Evolutionary conservation across 2,888 invertebrate species (phyloP).

Genomic region (Drosophila atroscutellata): DNA sequence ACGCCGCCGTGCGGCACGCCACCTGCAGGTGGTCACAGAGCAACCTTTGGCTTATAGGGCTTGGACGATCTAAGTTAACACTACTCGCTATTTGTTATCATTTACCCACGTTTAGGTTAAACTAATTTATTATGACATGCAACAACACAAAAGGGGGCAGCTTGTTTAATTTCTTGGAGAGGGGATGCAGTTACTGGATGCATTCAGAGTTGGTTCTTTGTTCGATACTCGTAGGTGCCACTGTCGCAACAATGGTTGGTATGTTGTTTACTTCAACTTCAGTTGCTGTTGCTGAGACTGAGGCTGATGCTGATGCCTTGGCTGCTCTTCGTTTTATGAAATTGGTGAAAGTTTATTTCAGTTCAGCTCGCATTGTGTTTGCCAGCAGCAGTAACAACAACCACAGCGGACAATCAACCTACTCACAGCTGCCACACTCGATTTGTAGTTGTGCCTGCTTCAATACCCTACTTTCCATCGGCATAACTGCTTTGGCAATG

Average conservation of each 20-base stretch:
- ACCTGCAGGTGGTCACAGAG: conserved; percentile 38
- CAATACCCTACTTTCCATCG: conserved; percentile 29
- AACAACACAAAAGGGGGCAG: conserved; percentile 20
- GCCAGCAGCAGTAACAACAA: conserved; percentile 53
- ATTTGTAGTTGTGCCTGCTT: conserved; percentile 18
- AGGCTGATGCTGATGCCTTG: conserved; percentile 18
- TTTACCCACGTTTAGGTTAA: conserved; percentile 33
- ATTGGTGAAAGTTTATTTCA: conserved; percentile 79
- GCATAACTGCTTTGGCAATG: background rate
- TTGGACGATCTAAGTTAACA: conserved; percentile 24
- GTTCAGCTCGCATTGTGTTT: conserved; percentile 67
- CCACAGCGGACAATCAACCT: conserved; percentile 51
- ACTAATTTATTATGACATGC: conserved; percentile 66
- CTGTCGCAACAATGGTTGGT: conserved; percentile 26
- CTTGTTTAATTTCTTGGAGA: conserved; percentile 36
- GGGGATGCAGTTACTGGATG: conserved; percentile 9
- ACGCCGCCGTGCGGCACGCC: conserved; percentile 65
- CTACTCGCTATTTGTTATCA: conserved; percentile 31
- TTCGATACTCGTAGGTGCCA: conserved; percentile 31
- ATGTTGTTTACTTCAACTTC: conserved; percentile 24
- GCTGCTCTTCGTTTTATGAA: conserved; percentile 66
- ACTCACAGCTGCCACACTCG: conserved; percentile 52
- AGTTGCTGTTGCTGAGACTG: conserved; percentile 10
- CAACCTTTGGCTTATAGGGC: conserved; percentile 86
- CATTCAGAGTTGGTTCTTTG: conserved; percentile 27